Base-by-base conservation (phyloP, 2,888 invertebrate species). In the Drosophila niveifrons region DNA sequence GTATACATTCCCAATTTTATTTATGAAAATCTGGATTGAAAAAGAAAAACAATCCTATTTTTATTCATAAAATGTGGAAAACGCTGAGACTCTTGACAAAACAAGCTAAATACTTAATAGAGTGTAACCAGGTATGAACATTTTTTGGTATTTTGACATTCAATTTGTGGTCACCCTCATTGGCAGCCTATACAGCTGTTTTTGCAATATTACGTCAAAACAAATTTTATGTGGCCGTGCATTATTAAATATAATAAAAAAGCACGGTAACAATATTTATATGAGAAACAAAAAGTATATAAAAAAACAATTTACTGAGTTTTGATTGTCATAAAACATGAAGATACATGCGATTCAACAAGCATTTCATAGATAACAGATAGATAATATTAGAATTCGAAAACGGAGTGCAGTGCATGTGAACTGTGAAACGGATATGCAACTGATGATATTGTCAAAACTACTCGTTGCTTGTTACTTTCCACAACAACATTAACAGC, bases 181-280 rank as follows among this genome's bases (percentile, higher is more conserved):
- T 48, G 41, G 65, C 66, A 70, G 63, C 44, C 52, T 34, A 52
- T 43, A 55, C 83, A 83, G 88, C 83, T 83, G 83, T 50, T 82
- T 55, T 58, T 71, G 68, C 72, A 47, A 55, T 82, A 82, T 83
- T 83, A 83, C 83, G 83, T 83, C 75, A 83, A 83, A 83, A 88
- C 68, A 87, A 75, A 73, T 75, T 62, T 67, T 67, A 56, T 59
- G 48, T 47, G 18, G 47, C 10, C 39, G 64, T 67, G 51, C 56
- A 68, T 66, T 53, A 71, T 55, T 69, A 31, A 50, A 66, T 66
- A 72, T 67, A 36, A 51, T 63, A 66, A 18, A 48, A 66, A 73
- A 69, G 23, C 57, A 4, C 34, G 52, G 11, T 9, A 39, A 43
- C 15, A 11, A 15, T 18, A n/a, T n/a, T 44, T 11, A 51, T 10